These are phyloP conservation scores for Metopolophium dirhodum DNA, from an alignment of 1,140 invertebrate genomes.

Conservation along the genomic window DNA sequence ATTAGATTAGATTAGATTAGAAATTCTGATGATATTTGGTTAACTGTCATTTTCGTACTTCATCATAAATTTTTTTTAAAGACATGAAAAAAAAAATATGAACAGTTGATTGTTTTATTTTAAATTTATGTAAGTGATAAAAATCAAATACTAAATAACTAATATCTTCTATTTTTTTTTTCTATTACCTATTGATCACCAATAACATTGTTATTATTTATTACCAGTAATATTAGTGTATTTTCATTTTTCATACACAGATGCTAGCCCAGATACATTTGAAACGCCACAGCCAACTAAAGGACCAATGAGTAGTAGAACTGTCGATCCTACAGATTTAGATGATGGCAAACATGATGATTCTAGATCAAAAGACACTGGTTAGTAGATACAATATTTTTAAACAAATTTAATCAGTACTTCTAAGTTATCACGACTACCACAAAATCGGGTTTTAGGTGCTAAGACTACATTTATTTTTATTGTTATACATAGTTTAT, in stretches of 20 bases:
- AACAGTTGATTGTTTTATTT: neutral
- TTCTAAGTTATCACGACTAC: neutral
- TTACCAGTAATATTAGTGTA: neutral
- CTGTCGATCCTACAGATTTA: slow-evolving; percentile 18
- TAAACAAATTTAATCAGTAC: neutral
- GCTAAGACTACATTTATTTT: neutral
- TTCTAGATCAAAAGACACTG: slow-evolving; percentile 40
- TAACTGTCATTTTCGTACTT: neutral
- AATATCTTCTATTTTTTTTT: neutral
- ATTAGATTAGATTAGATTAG: neutral
- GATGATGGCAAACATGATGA: neutral
- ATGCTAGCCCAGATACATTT: slow-evolving; percentile 84
- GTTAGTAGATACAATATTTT: neutral
- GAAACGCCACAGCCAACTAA: slow-evolving; percentile 73
- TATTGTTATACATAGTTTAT: neutral
- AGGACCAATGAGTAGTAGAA: slow-evolving; percentile 42
- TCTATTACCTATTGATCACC: neutral
- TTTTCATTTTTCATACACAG: slow-evolving; percentile 61
- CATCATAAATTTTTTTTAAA: no score
- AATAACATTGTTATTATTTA: neutral
- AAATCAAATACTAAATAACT: no score
- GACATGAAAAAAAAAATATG: neutral
- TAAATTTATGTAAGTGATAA: neutral
- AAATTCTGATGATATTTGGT: neutral
- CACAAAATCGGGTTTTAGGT: neutral